Evolutionary conservation across 2,888 invertebrate genomes (phyloP).

Genomic region (Ochlodes sylvanus): DNA sequence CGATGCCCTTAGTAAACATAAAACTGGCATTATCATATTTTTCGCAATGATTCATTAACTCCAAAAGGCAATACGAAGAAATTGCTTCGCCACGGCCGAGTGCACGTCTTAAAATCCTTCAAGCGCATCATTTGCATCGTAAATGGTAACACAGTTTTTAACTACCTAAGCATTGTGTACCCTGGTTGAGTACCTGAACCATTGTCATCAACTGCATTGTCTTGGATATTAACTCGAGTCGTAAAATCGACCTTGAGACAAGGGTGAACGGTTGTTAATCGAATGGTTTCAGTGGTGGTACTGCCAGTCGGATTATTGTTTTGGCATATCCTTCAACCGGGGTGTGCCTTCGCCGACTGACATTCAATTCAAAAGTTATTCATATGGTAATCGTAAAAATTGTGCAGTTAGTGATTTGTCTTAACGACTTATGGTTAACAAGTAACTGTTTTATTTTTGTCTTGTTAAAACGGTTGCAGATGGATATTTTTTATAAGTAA

Average conservation of each 20-base stretch:
- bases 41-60: conserved; percentile 28
- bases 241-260: conserved; percentile 16
- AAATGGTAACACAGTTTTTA: conserved; percentile 35
- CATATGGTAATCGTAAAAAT: conserved; percentile 17
- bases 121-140: conserved; percentile 38
- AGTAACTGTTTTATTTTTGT: not conserved
- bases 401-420: conserved; percentile 2
- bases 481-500: too few relatives aligned
- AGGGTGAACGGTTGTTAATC: conserved; percentile 17
- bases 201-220: conserved; percentile 43
- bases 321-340: conserved; percentile 20
- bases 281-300: conserved; percentile 1
- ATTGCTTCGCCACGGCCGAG: conserved; percentile 24
- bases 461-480: not conserved
- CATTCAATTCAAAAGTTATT: conserved; percentile 26
- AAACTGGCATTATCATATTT: not conserved
- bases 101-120: conserved; percentile 32
- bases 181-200: conserved; percentile 41
- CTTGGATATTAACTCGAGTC: conserved; percentile 6
- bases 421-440: conserved; percentile 1
- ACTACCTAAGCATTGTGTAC: conserved; percentile 46
- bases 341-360: conserved; percentile 20
- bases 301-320: conserved; percentile 24
- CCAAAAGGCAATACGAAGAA: conserved; percentile 26
- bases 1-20: too few relatives aligned